Conservation (phyloP, 1,140 invertebrate species). For the Periplaneta americana region DNA sequence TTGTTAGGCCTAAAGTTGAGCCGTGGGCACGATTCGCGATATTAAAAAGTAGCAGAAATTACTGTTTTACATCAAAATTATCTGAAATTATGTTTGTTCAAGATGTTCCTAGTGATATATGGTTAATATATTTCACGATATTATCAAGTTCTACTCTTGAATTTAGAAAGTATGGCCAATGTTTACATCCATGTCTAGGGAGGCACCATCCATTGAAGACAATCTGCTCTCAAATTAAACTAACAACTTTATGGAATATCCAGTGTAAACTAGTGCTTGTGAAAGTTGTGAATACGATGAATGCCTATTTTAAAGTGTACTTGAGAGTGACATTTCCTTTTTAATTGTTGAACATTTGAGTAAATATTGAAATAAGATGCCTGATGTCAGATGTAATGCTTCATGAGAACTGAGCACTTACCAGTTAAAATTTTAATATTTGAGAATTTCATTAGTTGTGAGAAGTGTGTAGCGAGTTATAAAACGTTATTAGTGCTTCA, state of each 20-base stretch:
- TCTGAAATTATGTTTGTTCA: background rate
- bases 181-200: conserved; percentile 38
- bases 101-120: background rate
- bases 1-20: conserved; percentile 50
- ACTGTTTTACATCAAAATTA: background rate
- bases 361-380: background rate
- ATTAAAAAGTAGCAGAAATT: background rate
- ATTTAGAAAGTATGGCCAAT: conserved; percentile 28
- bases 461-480: background rate
- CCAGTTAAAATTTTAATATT: background rate
- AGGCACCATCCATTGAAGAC: conserved; percentile 29
- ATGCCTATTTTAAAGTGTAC: background rate
- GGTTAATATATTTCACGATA: conserved; percentile 1
- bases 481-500: background rate
- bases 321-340: background rate
- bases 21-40: conserved; percentile 34
- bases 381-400: background rate
- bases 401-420: background rate
- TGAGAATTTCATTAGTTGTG: background rate
- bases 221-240: conserved; percentile 14
- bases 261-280: background rate
- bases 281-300: background rate
- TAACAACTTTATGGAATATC: background rate
- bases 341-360: background rate
- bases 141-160: conserved; percentile 13